Conservation (phyloP, 2,888 invertebrate genomes). For the Heliconius sara region DNA sequence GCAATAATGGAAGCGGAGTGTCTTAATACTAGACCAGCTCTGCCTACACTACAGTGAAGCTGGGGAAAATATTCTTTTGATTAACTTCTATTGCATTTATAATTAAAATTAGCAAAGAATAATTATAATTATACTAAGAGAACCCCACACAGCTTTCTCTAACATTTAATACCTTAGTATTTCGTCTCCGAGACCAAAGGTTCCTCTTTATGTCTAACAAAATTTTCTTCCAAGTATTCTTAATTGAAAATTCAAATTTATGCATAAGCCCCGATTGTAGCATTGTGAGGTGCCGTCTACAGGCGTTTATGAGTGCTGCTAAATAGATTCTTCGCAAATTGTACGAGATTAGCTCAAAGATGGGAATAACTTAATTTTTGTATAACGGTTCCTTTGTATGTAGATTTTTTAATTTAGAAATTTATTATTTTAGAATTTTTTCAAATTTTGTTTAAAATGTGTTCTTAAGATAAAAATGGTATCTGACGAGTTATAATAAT, state of each 20-base stretch:
- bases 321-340: conserved; percentile 70
- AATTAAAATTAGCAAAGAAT: not conserved
- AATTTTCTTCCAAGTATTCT: conserved; percentile 82
- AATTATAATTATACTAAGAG: not conserved
- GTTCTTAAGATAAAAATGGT: too few relatives aligned
- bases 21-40: too few relatives aligned
- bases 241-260: conserved; percentile 85
- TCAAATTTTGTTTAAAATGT: too few relatives aligned
- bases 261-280: conserved; percentile 83
- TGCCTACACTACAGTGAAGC: too few relatives aligned
- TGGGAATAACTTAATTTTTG: conserved; percentile 60
- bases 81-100: not conserved
- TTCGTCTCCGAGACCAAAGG: conserved; percentile 81
- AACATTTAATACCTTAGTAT: conserved; percentile 68
- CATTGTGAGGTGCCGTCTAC: conserved; percentile 59
- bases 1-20: too few relatives aligned
- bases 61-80: not conserved
- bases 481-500: not conserved
- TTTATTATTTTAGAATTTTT: conserved; percentile 14
- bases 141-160: conserved; percentile 54
- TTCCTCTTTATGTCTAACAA: conserved; percentile 83
- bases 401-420: conserved; percentile 28
- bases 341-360: conserved; percentile 69
- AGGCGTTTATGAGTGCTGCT: conserved; percentile 66
- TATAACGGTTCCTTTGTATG: conserved; percentile 43